Evolutionary conservation across 2,888 invertebrate genomes (phyloP), one percentile per base, ranked within the genome.

Genomic region (Ophion ellenae): DNA sequence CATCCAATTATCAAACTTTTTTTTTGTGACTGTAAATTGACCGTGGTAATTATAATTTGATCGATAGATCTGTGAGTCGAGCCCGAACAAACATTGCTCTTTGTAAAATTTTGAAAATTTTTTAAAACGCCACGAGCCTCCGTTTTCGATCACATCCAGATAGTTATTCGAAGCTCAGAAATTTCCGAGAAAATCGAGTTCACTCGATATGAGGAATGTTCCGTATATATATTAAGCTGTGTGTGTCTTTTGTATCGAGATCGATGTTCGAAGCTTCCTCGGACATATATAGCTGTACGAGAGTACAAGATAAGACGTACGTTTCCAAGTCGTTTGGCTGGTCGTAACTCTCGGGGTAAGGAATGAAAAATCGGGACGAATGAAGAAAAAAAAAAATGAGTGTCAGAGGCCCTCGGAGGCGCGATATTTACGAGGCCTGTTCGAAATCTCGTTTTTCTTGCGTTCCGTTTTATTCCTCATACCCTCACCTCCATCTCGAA

Each of bases 381-480:
- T 59, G 32, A 17, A 64, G 32, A 67, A 81, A 76, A 71, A 76
- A 71, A 59, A 61, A 63, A 80, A 75, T 53, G 69, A 84, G 64
- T 75, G 70, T 69, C 73, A 61, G 64, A 81, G 83, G 79, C 81
- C 83, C 71, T 70, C 36, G 57, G 17, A 20, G 17, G 76, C 66
- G 36, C 47, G 79, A 81, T 87, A 87, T 87, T 86, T 87, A 87
- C 71, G 87, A 87, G 61, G 63, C 67, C 36, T 45, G 73, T 40
- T 83, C 69, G 83, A 83, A 81, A 80, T 80, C 81, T 85, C 57
- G 77, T 83, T 76, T 80, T 71, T 81, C 77, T 82, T 64, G 71
- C 73, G 57, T 76, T 85, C 70, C 78, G 28, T 47, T 67, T 73
- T 32, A 66, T 76, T 80, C 28, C 24, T 32, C 32, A n/a, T 69